phyloP scores from a whole-genome alignment of 2,797 vertebrate species.

The Odontamblyopus lacepedii region DNA sequence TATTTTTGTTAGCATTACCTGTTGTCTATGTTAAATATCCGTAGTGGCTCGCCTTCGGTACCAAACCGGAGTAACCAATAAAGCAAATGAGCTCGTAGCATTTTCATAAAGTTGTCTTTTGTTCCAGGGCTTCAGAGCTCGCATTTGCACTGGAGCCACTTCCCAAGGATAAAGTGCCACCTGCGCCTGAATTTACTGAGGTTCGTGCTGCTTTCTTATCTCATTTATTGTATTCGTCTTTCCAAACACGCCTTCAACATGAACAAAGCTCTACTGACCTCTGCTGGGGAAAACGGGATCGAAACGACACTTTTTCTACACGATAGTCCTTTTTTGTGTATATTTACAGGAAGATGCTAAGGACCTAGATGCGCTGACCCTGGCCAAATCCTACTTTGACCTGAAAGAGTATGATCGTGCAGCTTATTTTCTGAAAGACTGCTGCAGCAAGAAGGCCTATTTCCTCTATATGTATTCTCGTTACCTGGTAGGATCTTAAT shows the following conservation, averaged over 20 bases:
- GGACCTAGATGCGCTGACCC: conserved; percentile 92
- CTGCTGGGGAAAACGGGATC: background rate
- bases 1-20: background rate
- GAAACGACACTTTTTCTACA: background rate
- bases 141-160: conserved; percentile 89
- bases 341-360: conserved; percentile 88
- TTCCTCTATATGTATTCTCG: conserved; percentile 99
- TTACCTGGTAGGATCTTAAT: conserved; percentile 84
- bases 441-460: conserved; percentile 96
- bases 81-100: background rate
- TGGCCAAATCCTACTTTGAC: conserved; percentile 98
- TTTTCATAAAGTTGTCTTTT: background rate
- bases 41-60: background rate
- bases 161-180: conserved; percentile 84
- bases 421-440: conserved; percentile 93
- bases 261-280: background rate
- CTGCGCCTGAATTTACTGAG: conserved; percentile 83
- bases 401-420: conserved; percentile 97
- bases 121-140: conserved; percentile 90
- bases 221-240: background rate
- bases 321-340: background rate
- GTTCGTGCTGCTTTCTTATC: conserved; percentile 65
- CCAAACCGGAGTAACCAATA: too few species aligned
- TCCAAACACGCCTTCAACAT: background rate
- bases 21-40: background rate